Base-by-base conservation (phyloP, 2,888 invertebrate genomes). In the Bembecia ichneumoniformis region DNA sequence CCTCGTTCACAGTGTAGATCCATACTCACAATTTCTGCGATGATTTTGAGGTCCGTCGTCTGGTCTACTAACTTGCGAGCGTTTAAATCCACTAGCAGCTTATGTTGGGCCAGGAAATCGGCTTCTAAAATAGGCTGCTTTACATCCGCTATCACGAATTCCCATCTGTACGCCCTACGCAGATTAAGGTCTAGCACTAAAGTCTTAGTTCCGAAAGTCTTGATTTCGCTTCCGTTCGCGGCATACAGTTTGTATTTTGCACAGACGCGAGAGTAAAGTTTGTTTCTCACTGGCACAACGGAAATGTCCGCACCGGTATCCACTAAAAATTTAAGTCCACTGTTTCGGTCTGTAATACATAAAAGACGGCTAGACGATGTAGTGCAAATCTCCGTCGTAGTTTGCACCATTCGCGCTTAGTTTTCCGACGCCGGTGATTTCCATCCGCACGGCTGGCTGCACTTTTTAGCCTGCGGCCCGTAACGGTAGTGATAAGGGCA, bases 261-360 rank as follows among this genome's bases (percentile, higher is more conserved):
- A 40, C 40, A 13, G 2, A 0, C 14, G 7, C 40, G n/a, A 4
- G n/a, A 13, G n/a, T 14, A 40, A 4, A 13, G n/a, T 40, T 14
- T n/a, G n/a, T 40, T 40, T 40, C 4, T 13, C n/a, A n/a, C 14
- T n/a, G 56, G 55, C 3, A 56, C 9, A 2, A 55, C 52, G 3
- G 55, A 58, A 10, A 58, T 43, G 40, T 55, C 52, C 3, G 56
- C 56, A 0, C 58, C 55, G 0, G 55, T 56, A 28, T 58, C 58
- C 0, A 58, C 44, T 17, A 59, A 35, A 49, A 55, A 57, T 9
- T 15, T 13, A 0, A 52, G 5, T 3, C 49, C 48, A 20, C 13
- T 52, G 3, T 48, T 49, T 2, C 14, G 7, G 34, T 59, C 58
- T 0, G 10, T 47, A 1, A 60, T 48, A n/a, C 54, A 43, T 3